phyloP scores from a whole-genome alignment of 2,113 vertebrate genomes.

The Pimephales promelas region DNA sequence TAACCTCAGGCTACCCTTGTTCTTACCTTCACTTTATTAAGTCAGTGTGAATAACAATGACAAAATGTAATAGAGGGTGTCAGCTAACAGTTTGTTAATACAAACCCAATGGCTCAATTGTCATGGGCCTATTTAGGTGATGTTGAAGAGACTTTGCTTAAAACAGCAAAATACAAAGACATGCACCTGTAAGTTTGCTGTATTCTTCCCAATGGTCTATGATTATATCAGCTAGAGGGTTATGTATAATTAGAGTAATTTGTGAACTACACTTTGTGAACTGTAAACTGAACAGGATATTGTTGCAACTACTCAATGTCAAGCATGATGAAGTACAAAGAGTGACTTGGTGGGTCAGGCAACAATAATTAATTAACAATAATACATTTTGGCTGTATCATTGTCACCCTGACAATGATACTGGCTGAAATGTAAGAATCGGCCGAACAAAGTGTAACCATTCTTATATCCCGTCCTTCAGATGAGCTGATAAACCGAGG shows the following conservation, averaged over 20 bases:
- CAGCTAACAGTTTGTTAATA: constrained; percentile 36
- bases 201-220: background rate
- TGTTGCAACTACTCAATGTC: background rate
- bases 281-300: background rate
- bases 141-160: constrained; percentile 6
- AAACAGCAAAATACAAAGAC: background rate
- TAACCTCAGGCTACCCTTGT: constrained; percentile 35
- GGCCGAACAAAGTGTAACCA: too few species aligned
- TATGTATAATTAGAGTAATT: background rate
- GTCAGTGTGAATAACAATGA: constrained; percentile 44
- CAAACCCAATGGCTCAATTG: constrained; percentile 15
- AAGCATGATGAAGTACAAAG: background rate
- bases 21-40: constrained; percentile 43
- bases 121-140: background rate
- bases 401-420: too few species aligned
- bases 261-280: background rate
- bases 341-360: background rate
- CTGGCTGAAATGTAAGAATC: too few species aligned
- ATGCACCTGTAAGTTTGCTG: background rate
- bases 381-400: background rate
- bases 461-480: too few species aligned
- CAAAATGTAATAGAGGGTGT: constrained; percentile 29
- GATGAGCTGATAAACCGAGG: too few species aligned
- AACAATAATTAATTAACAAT: background rate
- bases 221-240: background rate